Evolutionary conservation across 2,888 invertebrate species (phyloP), one percentile per base, ranked within the genome.

Genomic region (Peribatodes rhomboidaria): DNA sequence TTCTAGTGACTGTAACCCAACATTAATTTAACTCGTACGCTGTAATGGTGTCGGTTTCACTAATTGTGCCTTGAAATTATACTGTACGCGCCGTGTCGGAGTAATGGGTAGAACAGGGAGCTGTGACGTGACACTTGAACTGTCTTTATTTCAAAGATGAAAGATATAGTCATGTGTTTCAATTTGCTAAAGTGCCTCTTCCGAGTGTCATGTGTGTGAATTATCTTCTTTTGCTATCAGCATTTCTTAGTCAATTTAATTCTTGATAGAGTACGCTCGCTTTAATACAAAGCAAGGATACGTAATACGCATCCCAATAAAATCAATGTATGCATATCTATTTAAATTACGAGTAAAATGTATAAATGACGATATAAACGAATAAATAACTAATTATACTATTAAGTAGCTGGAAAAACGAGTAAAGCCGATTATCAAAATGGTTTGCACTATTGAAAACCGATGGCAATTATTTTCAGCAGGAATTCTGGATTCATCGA

Each of bases 21-120:
- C 91, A 91, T 92, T 92, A 93, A 92, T 92, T 90, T 83, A 85
- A 90, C 89, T 88, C 86, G 89, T 88, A 90, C 90, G 88, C 88
- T 82, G 78, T 92, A 92, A 92, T 92, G 89, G 92, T 85, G 87
- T 87, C 84, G 92, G 92, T 93, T 92, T 89, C 86, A 81, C 91
- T 92, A 92, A 93, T 93, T 92, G 91, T 88, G 81, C 84, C 87
- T 87, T 86, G 85, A 88, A 89, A 91, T 91, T 87, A 90, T 90
- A 88, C 89, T 89, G 88, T 88, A 87, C 87, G 82, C 81, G 81
- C 80, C 79, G 84, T 87, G 87, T 85, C 85, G 81, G 87, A 85
- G 87, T 88, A 90, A 91, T 91, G 89, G 87, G 87, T 87, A 84
- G 84, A 11, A 35, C 13, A 31, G 35, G 35, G 39, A 52, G 52